Evolutionary conservation across 2,888 invertebrate species (phyloP).

Genomic region (Melanostoma mellinum): DNA sequence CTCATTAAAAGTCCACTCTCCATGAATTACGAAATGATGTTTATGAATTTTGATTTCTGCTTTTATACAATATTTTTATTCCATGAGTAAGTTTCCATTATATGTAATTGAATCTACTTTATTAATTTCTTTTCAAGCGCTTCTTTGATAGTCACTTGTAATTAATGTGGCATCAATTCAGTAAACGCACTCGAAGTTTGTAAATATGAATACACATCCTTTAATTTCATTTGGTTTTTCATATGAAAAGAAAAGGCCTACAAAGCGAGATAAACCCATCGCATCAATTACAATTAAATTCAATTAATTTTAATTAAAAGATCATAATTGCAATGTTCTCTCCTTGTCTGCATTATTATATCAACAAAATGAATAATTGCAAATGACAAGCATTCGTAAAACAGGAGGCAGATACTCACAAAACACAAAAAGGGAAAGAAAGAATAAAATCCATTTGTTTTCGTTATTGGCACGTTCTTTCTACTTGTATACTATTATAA

Average conservation of each 20-base stretch:
- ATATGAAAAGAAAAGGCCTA: slow-evolving; percentile 1
- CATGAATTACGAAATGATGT: too few relatives aligned
- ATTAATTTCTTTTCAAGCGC: too few relatives aligned
- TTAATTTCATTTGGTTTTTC: neutral
- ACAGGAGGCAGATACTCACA: slow-evolving; percentile 17
- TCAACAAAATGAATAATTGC: slow-evolving; percentile 23
- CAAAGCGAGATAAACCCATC: slow-evolving; percentile 39
- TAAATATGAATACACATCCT: too few relatives aligned
- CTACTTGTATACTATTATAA: neutral
- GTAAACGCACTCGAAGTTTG: too few relatives aligned
- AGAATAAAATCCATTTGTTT: slow-evolving; percentile 30
- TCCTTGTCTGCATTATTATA: slow-evolving; percentile 20
- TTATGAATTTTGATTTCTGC: too few relatives aligned
- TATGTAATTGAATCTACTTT: too few relatives aligned
- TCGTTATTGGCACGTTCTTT: slow-evolving; percentile 4
- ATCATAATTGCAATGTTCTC: slow-evolving; percentile 15
- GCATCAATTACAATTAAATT: slow-evolving; percentile 62
- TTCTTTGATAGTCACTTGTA: too few relatives aligned
- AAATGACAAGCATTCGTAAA: slow-evolving; percentile 50
- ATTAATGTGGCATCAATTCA: too few relatives aligned
- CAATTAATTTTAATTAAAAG: slow-evolving; percentile 60
- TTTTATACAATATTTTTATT: too few relatives aligned
- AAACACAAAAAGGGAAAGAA: neutral
- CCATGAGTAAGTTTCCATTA: too few relatives aligned
- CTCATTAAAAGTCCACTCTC: too few relatives aligned